Percentiles rank a stretch among this genome's conserved stretches.
Evolutionary conservation across 2,888 invertebrate genomes (phyloP).

Genomic region (Limnephilus marmoratus): DNA sequence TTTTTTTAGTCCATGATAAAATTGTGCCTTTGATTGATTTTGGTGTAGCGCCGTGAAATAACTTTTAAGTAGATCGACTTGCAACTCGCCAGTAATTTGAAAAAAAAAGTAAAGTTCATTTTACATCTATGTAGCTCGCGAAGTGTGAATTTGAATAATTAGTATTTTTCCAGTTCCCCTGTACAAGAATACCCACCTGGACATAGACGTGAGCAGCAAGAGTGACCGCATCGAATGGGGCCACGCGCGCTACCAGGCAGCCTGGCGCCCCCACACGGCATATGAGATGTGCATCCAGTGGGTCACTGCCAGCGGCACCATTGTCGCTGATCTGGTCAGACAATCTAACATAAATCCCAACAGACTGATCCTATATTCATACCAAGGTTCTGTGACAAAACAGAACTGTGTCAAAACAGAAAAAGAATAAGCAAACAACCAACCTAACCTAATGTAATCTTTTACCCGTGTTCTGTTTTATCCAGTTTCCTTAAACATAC

Average conservation of each 20-base stretch:
- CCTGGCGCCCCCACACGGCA: slow-evolving; percentile 92
- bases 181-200: slow-evolving; percentile 91
- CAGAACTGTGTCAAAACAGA: no score
- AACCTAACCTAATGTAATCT: no score
- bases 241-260: slow-evolving; percentile 92
- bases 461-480: no score
- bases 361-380: no score
- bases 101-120: background rate
- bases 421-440: no score
- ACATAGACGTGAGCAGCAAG: slow-evolving; percentile 89
- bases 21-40: no score
- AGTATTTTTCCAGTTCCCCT: slow-evolving; percentile 73
- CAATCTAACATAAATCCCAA: background rate
- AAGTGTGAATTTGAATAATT: background rate
- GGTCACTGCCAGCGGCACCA: slow-evolving; percentile 97
- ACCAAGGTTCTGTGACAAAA: no score
- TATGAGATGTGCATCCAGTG: slow-evolving; percentile 97
- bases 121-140: background rate
- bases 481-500: no score
- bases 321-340: slow-evolving; percentile 91
- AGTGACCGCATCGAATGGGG: slow-evolving; percentile 98
- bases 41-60: background rate
- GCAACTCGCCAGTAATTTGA: background rate
- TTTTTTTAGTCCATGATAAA: no score
- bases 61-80: background rate